Evolutionary conservation across 2,888 invertebrate genomes (phyloP).

Genomic region (Rhaphigaster nebulosa): DNA sequence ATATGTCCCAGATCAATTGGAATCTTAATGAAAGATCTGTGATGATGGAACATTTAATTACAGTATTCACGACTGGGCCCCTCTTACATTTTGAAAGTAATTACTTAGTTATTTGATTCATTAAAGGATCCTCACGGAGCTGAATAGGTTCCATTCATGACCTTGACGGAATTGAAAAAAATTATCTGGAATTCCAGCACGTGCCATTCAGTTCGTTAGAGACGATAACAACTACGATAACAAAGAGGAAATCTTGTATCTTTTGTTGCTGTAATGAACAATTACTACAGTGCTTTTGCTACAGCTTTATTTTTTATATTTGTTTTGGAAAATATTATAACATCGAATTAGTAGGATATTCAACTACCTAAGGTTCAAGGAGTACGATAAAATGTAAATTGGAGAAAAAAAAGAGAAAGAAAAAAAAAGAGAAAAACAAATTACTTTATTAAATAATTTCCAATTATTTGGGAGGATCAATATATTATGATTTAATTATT

Average conservation of each 20-base stretch:
- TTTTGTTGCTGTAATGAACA: neutral
- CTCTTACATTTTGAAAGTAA: neutral
- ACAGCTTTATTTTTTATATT: neutral
- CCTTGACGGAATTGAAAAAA: neutral
- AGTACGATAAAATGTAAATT: too few relatives aligned
- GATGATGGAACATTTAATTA: neutral
- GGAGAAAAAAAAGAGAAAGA: too few relatives aligned
- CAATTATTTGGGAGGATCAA: too few relatives aligned
- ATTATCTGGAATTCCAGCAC: neutral
- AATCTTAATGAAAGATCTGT: neutral
- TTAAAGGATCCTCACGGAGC: neutral
- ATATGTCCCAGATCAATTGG: too few relatives aligned
- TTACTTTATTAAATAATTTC: too few relatives aligned
- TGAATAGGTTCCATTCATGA: neutral
- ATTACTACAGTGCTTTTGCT: neutral
- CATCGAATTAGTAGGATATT: too few relatives aligned
- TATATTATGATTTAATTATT: too few relatives aligned
- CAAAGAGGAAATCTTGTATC: neutral
- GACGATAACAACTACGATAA: neutral
- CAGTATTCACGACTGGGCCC: neutral
- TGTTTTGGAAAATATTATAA: neutral
- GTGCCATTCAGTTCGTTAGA: neutral
- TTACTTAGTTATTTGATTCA: neutral
- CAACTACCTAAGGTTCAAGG: too few relatives aligned
- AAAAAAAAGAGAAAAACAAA: too few relatives aligned